Evolutionary conservation across 2,797 vertebrate genomes (phyloP).

Genomic region (Lophotriccus pileatus): DNA sequence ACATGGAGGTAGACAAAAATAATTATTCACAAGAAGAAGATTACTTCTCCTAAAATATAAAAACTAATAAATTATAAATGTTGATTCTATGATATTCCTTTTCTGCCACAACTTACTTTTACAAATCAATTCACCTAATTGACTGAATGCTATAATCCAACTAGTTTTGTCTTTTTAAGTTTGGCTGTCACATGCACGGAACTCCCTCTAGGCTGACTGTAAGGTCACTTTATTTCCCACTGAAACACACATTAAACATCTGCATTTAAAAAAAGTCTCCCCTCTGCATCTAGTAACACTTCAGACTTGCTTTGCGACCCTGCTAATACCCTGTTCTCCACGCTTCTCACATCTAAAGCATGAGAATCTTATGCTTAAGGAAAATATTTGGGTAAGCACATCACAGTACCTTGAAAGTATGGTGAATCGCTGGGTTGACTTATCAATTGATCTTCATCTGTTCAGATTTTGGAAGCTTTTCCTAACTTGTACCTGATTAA

Average conservation of each 20-base stretch:
- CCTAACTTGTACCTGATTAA: constrained; percentile 62
- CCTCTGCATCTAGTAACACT: constrained; percentile 45
- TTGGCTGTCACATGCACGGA: background rate
- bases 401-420: constrained; percentile 70
- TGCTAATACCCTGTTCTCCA: constrained; percentile 46
- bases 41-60: background rate
- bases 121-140: background rate
- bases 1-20: background rate
- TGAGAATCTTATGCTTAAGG: constrained; percentile 11
- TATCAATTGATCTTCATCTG: constrained; percentile 76
- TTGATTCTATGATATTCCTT: background rate
- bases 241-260: constrained; percentile 29
- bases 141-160: background rate
- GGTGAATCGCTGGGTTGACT: constrained; percentile 61
- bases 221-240: background rate
- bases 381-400: constrained; percentile 36
- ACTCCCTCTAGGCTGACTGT: background rate
- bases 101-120: background rate
- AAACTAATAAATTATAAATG: background rate
- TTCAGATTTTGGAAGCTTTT: constrained; percentile 59
- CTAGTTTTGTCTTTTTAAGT: background rate
- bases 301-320: constrained; percentile 7
- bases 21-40: background rate
- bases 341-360: constrained; percentile 4
- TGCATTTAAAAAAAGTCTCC: background rate